A percentile compares a stretch with the other conserved stretches of the same genome.
Evolutionary conservation across 1,140 invertebrate genomes (phyloP).

Genomic region (Drosophila simulans): DNA sequence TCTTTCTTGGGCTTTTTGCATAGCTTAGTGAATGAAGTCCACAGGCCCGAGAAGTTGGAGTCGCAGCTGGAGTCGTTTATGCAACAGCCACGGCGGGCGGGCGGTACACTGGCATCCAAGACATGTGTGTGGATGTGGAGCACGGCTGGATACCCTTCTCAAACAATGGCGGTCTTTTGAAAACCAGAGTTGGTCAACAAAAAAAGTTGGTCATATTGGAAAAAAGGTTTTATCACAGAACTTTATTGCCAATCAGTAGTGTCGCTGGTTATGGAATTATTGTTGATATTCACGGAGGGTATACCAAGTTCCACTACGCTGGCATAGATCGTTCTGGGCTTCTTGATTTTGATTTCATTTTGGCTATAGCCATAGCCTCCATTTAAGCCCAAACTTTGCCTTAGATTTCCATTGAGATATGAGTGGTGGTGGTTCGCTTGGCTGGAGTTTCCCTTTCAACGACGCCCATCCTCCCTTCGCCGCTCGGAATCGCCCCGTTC

Average conservation of each 20-base stretch:
- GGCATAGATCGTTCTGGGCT: background rate
- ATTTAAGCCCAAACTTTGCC: slow-evolving; percentile 39
- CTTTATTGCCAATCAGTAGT: too few species aligned
- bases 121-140: slow-evolving; percentile 10
- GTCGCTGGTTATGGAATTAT: too few species aligned
- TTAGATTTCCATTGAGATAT: slow-evolving; percentile 62
- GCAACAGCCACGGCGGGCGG: slow-evolving; percentile 53
- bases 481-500: background rate
- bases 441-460: slow-evolving; percentile 59
- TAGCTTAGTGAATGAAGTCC: slow-evolving; percentile 23
- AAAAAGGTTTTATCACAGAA: background rate
- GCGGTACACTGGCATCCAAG: background rate
- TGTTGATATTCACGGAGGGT: background rate
- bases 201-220: background rate
- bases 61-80: slow-evolving; percentile 52
- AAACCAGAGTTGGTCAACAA: slow-evolving; percentile 2
- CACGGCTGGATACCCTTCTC: slow-evolving; percentile 10
- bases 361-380: slow-evolving; percentile 37
- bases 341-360: slow-evolving; percentile 50
- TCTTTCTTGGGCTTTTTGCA: slow-evolving; percentile 34
- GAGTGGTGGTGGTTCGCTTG: slow-evolving; percentile 56
- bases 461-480: background rate
- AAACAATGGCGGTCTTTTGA: background rate
- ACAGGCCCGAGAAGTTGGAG: slow-evolving; percentile 3
- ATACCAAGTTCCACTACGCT: background rate